A percentile compares a stretch with the other conserved stretches of the same genome.
Conservation (phyloP, 2,888 invertebrate genomes). For the Folsomia manolachei region DNA sequence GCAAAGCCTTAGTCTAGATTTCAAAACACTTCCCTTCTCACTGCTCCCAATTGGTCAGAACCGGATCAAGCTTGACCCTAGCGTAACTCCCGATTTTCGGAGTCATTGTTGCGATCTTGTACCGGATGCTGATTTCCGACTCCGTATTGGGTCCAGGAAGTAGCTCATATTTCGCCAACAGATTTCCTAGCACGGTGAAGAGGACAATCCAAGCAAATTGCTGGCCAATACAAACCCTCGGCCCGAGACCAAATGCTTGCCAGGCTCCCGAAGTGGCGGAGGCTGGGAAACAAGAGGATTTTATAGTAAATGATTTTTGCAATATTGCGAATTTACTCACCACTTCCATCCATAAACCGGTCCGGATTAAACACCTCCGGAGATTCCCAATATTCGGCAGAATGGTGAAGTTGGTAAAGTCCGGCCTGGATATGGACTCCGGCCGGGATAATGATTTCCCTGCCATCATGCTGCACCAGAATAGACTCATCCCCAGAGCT, state of each 20-base stretch:
- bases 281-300: not conserved
- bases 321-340: not conserved
- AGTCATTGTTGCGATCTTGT: conserved; percentile 41
- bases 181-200: conserved; percentile 21
- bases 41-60: no score
- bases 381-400: conserved; percentile 24
- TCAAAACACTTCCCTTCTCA: no score
- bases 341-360: conserved; percentile 19
- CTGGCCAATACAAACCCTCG: conserved; percentile 34
- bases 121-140: conserved; percentile 22
- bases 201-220: conserved; percentile 26
- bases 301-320: not conserved
- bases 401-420: conserved; percentile 33
- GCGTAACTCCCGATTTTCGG: conserved; percentile 11
- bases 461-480: not conserved
- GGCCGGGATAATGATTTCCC: conserved; percentile 27
- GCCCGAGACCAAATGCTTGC: conserved; percentile 39
- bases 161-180: conserved; percentile 23
- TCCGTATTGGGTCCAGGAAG: conserved; percentile 9
- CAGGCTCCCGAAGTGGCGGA: not conserved
- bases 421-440: conserved; percentile 36
- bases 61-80: not conserved
- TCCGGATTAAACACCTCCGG: conserved; percentile 30
- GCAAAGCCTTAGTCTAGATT: no score
- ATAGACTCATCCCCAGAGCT: conserved; percentile 30